These are phyloP conservation scores for Agrilus cyanescens DNA, from an alignment of 2,888 invertebrate species.

Conservation along the genomic window DNA sequence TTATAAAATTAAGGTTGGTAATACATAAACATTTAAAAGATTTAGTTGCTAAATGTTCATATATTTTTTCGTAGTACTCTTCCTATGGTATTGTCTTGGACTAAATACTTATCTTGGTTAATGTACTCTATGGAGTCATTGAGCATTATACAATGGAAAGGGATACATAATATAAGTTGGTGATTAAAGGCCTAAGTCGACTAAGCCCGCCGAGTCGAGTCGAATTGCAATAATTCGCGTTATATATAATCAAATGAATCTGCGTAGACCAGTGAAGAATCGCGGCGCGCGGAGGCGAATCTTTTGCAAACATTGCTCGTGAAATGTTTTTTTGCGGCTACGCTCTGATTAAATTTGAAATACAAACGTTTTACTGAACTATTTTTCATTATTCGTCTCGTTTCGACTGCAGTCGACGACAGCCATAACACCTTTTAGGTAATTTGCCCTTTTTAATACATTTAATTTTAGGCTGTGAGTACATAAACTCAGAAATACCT, in stretches of 20 bases:
- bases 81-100: slow-evolving; percentile 61
- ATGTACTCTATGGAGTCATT: slow-evolving; percentile 79
- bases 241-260: too few relatives aligned
- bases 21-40: neutral
- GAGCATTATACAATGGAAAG: slow-evolving; percentile 71
- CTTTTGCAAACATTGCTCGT: too few relatives aligned
- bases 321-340: too few relatives aligned
- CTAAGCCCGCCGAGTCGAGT: too few relatives aligned
- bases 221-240: too few relatives aligned
- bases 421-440: neutral
- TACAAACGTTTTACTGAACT: too few relatives aligned
- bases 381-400: too few relatives aligned
- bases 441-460: slow-evolving; percentile 1
- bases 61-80: slow-evolving; percentile 45
- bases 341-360: too few relatives aligned
- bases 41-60: neutral
- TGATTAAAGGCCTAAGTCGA: too few relatives aligned
- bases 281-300: too few relatives aligned
- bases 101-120: slow-evolving; percentile 72
- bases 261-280: too few relatives aligned
- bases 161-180: slow-evolving; percentile 57
- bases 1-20: slow-evolving; percentile 64
- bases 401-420: neutral
- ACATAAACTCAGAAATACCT: slow-evolving; percentile 46
- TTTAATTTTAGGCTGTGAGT: slow-evolving; percentile 46